Conservation (phyloP, 2,797 vertebrate species). For the Pantherophis vulpinus region DNA sequence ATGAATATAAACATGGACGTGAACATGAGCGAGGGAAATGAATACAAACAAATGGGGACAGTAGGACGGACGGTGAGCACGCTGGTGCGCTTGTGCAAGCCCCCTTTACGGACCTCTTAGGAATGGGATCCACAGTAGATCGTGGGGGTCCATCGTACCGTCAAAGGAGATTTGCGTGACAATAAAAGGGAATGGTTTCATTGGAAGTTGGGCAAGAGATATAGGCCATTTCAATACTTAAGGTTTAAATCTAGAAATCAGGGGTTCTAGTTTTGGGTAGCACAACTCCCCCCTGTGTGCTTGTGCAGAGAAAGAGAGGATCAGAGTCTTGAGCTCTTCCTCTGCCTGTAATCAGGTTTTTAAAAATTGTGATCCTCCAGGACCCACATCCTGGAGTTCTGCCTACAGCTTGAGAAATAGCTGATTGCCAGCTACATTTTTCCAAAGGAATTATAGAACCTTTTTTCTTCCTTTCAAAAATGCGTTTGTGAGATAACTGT, state of each 20-base stretch:
- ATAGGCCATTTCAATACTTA: not conserved
- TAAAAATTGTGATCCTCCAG: not conserved
- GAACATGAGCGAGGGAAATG: too few species aligned
- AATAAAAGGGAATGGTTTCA: not conserved
- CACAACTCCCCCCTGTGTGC: not conserved
- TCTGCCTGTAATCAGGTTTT: not conserved
- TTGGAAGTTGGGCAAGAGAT: not conserved
- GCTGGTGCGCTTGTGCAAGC: too few species aligned
- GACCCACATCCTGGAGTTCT: not conserved
- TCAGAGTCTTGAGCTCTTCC: not conserved
- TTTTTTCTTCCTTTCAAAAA: not conserved
- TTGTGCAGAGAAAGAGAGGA: not conserved
- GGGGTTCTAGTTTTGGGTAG: not conserved
- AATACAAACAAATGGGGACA: too few species aligned
- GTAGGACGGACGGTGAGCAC: too few species aligned
- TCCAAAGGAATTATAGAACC: not conserved
- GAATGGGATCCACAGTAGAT: too few species aligned
- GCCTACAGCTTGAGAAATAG: not conserved
- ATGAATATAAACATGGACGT: too few species aligned
- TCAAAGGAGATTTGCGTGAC: not conserved
- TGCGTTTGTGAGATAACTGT: not conserved
- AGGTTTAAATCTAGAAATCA: not conserved
- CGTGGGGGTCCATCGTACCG: not conserved
- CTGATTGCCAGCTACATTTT: not conserved
- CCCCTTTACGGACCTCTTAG: too few species aligned